Percentiles rank a stretch among this genome's conserved stretches.
phyloP scores from a whole-genome alignment of 2,888 invertebrate species.

The Cephalotes varians region DNA sequence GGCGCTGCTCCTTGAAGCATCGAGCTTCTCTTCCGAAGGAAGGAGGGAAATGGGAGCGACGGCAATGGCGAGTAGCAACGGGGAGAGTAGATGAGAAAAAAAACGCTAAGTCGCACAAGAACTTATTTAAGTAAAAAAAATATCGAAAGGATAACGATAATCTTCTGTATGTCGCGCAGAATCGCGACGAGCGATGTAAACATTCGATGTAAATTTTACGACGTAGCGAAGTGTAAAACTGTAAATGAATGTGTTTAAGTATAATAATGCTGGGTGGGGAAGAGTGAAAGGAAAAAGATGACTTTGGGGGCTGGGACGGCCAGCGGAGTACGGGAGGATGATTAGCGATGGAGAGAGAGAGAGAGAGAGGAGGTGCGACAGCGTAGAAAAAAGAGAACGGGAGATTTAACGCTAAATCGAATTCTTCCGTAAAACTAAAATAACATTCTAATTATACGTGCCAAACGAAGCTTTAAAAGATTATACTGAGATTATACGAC shows the following conservation, averaged over 20 bases:
- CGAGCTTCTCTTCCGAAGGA: neutral
- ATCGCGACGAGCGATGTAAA: constrained; percentile 40
- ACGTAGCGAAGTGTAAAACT: constrained; percentile 68
- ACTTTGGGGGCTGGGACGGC: neutral
- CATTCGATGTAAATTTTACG: constrained; percentile 74
- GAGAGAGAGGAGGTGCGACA: constrained; percentile 43
- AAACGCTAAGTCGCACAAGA: constrained; percentile 71
- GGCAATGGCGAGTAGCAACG: constrained; percentile 3
- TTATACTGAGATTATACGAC: constrained; percentile 57
- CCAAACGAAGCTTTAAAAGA: constrained; percentile 83
- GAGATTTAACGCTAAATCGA: constrained; percentile 76
- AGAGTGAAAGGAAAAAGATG: neutral
- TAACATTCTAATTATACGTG: constrained; percentile 85
- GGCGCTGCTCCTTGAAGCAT: neutral
- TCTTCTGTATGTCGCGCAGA: constrained; percentile 45
- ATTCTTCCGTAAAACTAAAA: constrained; percentile 81
- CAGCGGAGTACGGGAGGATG: constrained; percentile 6
- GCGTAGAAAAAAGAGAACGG: constrained; percentile 53
- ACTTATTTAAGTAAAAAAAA: constrained; percentile 61
- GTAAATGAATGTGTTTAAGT: constrained; percentile 83
- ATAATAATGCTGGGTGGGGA: constrained; percentile 69
- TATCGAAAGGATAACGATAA: constrained; percentile 42
- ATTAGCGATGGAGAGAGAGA: constrained; percentile 43
- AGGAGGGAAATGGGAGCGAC: too few relatives aligned
- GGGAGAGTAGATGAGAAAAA: neutral